Evolutionary conservation across 1,140 invertebrate species (phyloP).

Genomic region (Scaptomyza hsui): DNA sequence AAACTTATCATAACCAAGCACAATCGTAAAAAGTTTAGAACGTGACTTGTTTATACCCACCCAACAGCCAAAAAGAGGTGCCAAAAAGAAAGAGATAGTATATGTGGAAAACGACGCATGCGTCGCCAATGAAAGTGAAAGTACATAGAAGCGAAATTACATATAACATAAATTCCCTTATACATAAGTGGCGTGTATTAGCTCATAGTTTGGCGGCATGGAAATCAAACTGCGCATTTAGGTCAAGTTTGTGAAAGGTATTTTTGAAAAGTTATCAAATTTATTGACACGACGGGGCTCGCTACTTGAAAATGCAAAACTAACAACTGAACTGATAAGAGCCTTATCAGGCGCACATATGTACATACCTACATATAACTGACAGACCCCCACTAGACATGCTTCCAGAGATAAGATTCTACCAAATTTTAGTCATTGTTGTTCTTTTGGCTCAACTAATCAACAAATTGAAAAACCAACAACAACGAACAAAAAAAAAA

Average conservation of each 20-base stretch:
- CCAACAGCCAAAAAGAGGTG: conserved; percentile 11
- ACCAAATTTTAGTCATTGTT: conserved; percentile 7
- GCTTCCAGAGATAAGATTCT: not conserved
- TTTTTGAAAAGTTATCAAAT: conserved; percentile 35
- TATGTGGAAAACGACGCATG: conserved; percentile 49
- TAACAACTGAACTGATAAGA: conserved; percentile 45
- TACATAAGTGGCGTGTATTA: not conserved
- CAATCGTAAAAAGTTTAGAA: not conserved
- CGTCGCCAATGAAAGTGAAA: conserved; percentile 66
- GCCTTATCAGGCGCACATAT: conserved; percentile 26
- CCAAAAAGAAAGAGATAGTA: not conserved
- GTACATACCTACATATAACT: no score
- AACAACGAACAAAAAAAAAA: conserved; percentile 6
- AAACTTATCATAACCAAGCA: not conserved
- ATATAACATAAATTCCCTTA: conserved; percentile 20
- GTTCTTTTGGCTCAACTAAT: conserved; percentile 23
- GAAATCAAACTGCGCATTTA: conserved; percentile 67
- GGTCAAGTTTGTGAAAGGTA: conserved; percentile 57
- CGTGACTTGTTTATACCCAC: conserved; percentile 13
- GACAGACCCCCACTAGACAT: conserved; percentile 52
- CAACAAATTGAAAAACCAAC: conserved; percentile 22
- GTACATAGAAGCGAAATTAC: conserved; percentile 41
- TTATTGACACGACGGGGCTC: not conserved
- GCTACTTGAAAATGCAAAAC: conserved; percentile 41
- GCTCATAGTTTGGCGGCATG: not conserved